These are phyloP conservation scores for Aplodontia rufa DNA, from an alignment of 2,113 vertebrate species.

Conservation along the genomic window DNA sequence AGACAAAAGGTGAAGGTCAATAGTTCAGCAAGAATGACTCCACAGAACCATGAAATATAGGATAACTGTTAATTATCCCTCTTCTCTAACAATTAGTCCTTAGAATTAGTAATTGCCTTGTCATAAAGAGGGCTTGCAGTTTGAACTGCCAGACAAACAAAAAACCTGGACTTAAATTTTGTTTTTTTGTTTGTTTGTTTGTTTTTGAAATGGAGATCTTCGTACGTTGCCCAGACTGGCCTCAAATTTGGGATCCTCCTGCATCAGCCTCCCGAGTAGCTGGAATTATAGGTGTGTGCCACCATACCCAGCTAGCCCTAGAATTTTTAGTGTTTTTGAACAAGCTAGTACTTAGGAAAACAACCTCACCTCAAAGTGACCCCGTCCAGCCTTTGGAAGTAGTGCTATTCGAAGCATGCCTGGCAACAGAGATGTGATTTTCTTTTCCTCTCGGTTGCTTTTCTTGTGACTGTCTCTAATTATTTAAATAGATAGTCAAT, in stretches of 20 bases:
- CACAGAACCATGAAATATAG: background rate
- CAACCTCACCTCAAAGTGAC: background rate
- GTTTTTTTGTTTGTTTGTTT: no score
- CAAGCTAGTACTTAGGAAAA: background rate
- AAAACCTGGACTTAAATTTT: background rate
- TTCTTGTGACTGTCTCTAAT: background rate
- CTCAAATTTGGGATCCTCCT: background rate
- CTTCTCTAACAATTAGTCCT: background rate
- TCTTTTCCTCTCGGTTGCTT: background rate
- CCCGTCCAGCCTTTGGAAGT: background rate
- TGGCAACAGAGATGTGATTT: rapidly evolving
- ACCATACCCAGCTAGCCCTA: background rate
- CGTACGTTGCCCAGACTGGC: no score
- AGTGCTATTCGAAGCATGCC: background rate
- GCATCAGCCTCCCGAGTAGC: background rate
- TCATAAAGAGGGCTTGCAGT: background rate
- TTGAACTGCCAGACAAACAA: background rate
- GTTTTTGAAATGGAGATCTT: background rate
- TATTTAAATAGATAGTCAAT: background rate
- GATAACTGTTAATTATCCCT: background rate
- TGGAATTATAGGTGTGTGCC: background rate
- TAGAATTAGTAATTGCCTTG: background rate
- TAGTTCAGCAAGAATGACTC: background rate
- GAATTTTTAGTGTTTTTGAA: background rate
- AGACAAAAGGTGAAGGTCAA: background rate